phyloP scores from a whole-genome alignment of 2,888 invertebrate species.

The Lycophotia porphyrea region DNA sequence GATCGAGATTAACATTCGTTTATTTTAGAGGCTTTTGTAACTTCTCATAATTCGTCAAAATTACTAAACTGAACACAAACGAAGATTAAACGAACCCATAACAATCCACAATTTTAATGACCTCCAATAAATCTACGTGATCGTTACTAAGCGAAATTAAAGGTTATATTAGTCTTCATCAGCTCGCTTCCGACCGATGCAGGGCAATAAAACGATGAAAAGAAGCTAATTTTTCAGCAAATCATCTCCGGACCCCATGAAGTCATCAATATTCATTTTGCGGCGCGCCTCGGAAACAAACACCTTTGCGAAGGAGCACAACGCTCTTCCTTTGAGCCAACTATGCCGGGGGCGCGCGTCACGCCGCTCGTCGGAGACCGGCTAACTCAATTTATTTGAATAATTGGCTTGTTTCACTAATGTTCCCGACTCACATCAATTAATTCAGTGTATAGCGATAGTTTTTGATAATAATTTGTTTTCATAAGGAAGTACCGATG shows the following conservation, averaged over 20 bases:
- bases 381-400: slow-evolving; percentile 87
- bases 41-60: slow-evolving; percentile 39
- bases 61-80: slow-evolving; percentile 40
- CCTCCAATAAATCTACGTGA: slow-evolving; percentile 76
- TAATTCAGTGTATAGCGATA: slow-evolving; percentile 60
- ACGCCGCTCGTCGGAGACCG: slow-evolving; percentile 66
- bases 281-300: slow-evolving; percentile 89
- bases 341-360: slow-evolving; percentile 76
- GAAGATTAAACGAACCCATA: slow-evolving; percentile 59
- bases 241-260: slow-evolving; percentile 89
- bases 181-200: slow-evolving; percentile 80
- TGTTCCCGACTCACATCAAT: slow-evolving; percentile 76
- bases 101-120: slow-evolving; percentile 66
- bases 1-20: not conserved
- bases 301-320: slow-evolving; percentile 85
- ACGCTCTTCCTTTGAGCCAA: slow-evolving; percentile 85
- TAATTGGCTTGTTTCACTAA: slow-evolving; percentile 87
- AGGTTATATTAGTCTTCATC: slow-evolving; percentile 89
- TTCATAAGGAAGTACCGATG: not conserved
- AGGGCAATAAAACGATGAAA: slow-evolving; percentile 89
- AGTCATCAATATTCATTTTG: slow-evolving; percentile 90
- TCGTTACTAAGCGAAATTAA: slow-evolving; percentile 87
- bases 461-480: slow-evolving; percentile 43
- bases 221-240: slow-evolving; percentile 90
- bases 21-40: not conserved